These are phyloP conservation scores for Cynopterus brachyotis DNA, from an alignment of 2,113 vertebrate species.

Conservation along the genomic window DNA sequence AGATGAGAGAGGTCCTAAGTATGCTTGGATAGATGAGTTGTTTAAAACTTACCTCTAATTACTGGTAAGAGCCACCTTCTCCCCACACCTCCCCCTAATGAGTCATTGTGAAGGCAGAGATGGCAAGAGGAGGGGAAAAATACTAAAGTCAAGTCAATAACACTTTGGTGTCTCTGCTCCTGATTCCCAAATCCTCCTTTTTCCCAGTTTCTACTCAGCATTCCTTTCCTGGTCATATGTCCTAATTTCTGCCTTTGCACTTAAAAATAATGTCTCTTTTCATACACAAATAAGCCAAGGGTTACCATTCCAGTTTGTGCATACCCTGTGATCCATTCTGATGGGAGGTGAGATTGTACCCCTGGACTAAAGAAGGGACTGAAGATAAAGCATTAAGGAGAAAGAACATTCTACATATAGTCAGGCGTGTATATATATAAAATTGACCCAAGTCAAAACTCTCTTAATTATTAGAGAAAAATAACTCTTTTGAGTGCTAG, in stretches of 20 bases:
- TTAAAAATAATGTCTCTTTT: background rate
- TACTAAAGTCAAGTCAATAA: background rate
- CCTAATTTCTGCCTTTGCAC: background rate
- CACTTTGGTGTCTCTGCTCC: background rate
- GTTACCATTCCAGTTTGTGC: background rate
- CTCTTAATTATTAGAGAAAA: background rate
- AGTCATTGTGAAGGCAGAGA: background rate
- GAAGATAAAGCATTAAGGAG: background rate
- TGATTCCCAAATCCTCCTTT: background rate
- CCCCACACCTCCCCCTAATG: fast-evolving
- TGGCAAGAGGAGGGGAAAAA: background rate
- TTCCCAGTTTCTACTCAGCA: background rate
- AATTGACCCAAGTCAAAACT: background rate
- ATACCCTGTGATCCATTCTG: background rate
- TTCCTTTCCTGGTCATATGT: background rate
- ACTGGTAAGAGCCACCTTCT: background rate
- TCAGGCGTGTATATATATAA: background rate
- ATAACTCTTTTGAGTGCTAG: background rate
- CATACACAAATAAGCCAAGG: background rate
- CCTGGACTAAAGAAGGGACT: background rate
- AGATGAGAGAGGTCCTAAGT: conserved; percentile 50
- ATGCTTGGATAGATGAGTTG: conserved; percentile 27
- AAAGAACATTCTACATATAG: background rate
- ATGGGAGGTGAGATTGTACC: background rate
- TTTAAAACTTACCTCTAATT: conserved; percentile 39